Percentiles rank a stretch among this genome's conserved stretches.
Conservation (phyloP, 2,797 vertebrate genomes). For the Dromococcyx pavoninus region DNA sequence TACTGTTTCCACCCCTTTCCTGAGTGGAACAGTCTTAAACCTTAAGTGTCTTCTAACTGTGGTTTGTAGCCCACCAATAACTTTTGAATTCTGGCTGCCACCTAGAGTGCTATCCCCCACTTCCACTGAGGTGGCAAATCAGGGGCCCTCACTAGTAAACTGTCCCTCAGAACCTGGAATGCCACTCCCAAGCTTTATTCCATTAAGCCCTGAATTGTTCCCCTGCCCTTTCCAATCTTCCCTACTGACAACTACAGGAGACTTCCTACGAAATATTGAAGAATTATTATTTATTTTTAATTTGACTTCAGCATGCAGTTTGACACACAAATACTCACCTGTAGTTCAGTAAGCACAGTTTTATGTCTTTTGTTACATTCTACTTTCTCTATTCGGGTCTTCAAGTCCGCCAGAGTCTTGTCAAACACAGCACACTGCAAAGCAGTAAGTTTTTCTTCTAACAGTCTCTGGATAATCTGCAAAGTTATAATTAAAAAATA, state of each 20-base stretch:
- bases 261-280: background rate
- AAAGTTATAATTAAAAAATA: background rate
- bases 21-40: too few relatives aligned
- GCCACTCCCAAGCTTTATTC: too few relatives aligned
- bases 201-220: too few relatives aligned
- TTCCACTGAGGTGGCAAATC: too few relatives aligned
- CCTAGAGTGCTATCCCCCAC: too few relatives aligned
- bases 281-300: background rate
- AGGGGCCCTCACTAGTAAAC: too few relatives aligned
- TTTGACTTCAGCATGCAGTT: background rate
- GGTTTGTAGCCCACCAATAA: too few relatives aligned
- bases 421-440: slow-evolving; percentile 90
- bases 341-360: slow-evolving; percentile 78
- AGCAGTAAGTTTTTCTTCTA: slow-evolving; percentile 87
- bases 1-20: too few relatives aligned
- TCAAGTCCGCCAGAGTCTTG: slow-evolving; percentile 87
- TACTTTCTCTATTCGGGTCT: slow-evolving; percentile 90
- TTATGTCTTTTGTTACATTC: slow-evolving; percentile 93
- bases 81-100: too few relatives aligned
- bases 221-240: background rate
- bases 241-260: background rate
- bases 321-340: slow-evolving; percentile 75
- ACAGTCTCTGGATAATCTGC: slow-evolving; percentile 90
- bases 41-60: too few relatives aligned
- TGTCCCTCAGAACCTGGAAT: too few relatives aligned